Percentiles rank a stretch among this genome's conserved stretches.
Evolutionary conservation across 1,140 invertebrate species (phyloP).

Genomic region (Drosophila quadrilineata): DNA sequence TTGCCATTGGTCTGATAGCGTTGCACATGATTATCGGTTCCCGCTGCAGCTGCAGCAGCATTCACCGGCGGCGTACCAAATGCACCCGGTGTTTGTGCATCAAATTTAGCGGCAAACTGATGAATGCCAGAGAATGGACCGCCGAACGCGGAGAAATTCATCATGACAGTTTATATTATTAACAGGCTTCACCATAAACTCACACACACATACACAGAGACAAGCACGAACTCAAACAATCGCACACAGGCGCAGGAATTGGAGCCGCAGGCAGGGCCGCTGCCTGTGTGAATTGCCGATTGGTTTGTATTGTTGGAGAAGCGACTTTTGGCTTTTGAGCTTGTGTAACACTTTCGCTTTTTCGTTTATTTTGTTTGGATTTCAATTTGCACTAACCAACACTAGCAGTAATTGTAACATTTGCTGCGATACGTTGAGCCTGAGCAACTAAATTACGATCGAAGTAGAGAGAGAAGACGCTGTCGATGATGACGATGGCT

Average conservation of each 20-base stretch:
- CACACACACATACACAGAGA: constrained; percentile 1
- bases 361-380: constrained; percentile 35
- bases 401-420: constrained; percentile 25
- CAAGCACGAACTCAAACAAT: constrained; percentile 12
- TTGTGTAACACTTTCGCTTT: constrained; percentile 57
- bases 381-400: constrained; percentile 46
- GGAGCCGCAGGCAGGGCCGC: neutral
- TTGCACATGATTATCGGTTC: constrained; percentile 78
- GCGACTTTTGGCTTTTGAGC: constrained; percentile 19
- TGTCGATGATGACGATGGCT: constrained; percentile 49
- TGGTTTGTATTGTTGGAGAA: constrained; percentile 18
- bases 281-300: constrained; percentile 10
- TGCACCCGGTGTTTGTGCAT: constrained; percentile 76
- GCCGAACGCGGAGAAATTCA: constrained; percentile 81
- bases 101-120: constrained; percentile 81
- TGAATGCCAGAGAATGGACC: constrained; percentile 81
- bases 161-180: constrained; percentile 62
- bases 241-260: constrained; percentile 4
- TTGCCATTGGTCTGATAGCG: constrained; percentile 81
- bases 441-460: constrained; percentile 36
- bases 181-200: constrained; percentile 27
- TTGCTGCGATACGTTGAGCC: constrained; percentile 26
- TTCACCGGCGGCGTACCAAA: constrained; percentile 75
- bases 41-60: constrained; percentile 66
- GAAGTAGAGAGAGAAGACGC: constrained; percentile 31